A percentile compares a stretch with the other conserved stretches of the same genome.
phyloP scores from a whole-genome alignment of 1,140 invertebrate genomes.

The Lethrus apterus region DNA sequence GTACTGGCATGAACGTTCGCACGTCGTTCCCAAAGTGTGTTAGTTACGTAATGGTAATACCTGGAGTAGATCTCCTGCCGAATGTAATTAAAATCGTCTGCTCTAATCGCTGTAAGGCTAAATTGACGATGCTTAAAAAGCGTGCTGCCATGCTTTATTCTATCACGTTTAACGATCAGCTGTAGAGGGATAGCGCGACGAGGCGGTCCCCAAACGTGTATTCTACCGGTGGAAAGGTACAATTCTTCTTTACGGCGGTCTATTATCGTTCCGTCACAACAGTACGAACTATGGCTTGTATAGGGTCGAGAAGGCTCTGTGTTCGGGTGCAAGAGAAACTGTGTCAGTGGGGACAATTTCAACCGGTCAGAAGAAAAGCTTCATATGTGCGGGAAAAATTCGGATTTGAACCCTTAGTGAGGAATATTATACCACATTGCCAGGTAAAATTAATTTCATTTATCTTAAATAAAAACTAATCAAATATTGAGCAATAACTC shows the following conservation, averaged over 20 bases:
- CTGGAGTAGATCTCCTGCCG: slow-evolving; percentile 41
- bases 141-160: slow-evolving; percentile 30
- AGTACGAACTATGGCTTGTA: slow-evolving; percentile 68
- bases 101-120: slow-evolving; percentile 34
- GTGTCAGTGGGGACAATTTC: slow-evolving; percentile 63
- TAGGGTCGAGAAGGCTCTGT: slow-evolving; percentile 69
- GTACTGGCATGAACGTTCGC: background rate
- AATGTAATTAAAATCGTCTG: slow-evolving; percentile 34
- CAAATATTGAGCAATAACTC: background rate
- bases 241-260: slow-evolving; percentile 16
- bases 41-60: slow-evolving; percentile 38
- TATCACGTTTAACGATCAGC: slow-evolving; percentile 15
- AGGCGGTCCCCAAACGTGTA: slow-evolving; percentile 9
- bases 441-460: slow-evolving; percentile 27
- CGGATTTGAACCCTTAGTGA: slow-evolving; percentile 44
- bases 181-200: slow-evolving; percentile 18
- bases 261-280: slow-evolving; percentile 42
- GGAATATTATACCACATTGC: slow-evolving; percentile 27
- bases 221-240: slow-evolving; percentile 16
- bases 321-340: slow-evolving; percentile 66
- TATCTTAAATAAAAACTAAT: background rate
- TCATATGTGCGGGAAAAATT: slow-evolving; percentile 53
- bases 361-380: slow-evolving; percentile 50
- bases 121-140: slow-evolving; percentile 34
- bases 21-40: background rate